A percentile compares a stretch with the other conserved stretches of the same genome.
phyloP scores from a whole-genome alignment of 2,797 vertebrate species.

The Schizothorax lantsangensis region DNA sequence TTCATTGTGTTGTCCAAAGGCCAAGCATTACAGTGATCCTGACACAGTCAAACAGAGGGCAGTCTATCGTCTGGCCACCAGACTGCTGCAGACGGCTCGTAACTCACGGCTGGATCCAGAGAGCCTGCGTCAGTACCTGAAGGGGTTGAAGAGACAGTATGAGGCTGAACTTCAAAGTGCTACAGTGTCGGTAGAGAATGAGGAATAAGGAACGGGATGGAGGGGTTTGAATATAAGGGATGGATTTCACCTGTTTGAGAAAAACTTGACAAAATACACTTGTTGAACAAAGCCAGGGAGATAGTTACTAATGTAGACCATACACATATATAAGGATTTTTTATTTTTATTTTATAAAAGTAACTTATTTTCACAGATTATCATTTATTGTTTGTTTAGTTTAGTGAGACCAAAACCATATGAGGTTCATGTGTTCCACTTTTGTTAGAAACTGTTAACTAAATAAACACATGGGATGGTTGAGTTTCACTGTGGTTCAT shows the following conservation, averaged over 20 bases:
- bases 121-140: slow-evolving; percentile 88
- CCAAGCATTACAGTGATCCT: slow-evolving; percentile 83
- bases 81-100: slow-evolving; percentile 89
- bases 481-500: neutral
- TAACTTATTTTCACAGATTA: neutral
- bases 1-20: slow-evolving; percentile 72
- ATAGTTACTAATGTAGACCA: neutral
- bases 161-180: slow-evolving; percentile 77
- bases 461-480: neutral
- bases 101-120: slow-evolving; percentile 90
- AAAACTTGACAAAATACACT: neutral
- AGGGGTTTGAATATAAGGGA: neutral
- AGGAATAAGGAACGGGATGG: slow-evolving; percentile 65
- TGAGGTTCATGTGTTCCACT: neutral
- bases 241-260: neutral
- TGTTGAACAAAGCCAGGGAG: neutral
- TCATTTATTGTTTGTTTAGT: neutral
- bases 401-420: neutral
- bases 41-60: slow-evolving; percentile 83
- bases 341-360: neutral
- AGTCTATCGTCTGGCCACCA: slow-evolving; percentile 85
- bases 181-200: slow-evolving; percentile 59
- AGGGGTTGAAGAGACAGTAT: slow-evolving; percentile 86
- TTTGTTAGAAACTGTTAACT: neutral
- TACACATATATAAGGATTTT: neutral